Evolutionary conservation across 2,113 vertebrate genomes (phyloP), one percentile per base, ranked within the genome.

Genomic region (Delphinapterus leucas): DNA sequence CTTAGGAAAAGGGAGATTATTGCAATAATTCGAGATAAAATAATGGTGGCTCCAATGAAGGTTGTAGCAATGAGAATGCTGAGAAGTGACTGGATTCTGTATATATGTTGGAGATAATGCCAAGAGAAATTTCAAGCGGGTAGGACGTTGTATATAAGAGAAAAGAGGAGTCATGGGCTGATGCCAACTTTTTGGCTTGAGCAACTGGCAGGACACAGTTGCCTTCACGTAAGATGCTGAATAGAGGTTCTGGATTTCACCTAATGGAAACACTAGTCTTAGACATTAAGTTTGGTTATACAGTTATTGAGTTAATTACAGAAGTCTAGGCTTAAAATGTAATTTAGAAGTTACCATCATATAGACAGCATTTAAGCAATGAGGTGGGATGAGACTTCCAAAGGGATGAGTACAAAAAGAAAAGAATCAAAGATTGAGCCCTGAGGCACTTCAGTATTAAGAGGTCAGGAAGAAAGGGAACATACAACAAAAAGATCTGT

Each of bases 291-390:
- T 94, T 26, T 55, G 28, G 31, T 17, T 84, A 18, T 10, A 6
- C n/a, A 61, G 25, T 23, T 20, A 25, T 23, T 55, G 53, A 88
- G 68, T 76, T 84, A 55, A 84, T 81, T 71, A 14, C 3, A 65
- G 41, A 79, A 25, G 44, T 67, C 26, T 28, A 41, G 14, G 5
- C 41, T 88, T 83, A 88, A 88, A 95, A 86, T 95, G 41, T 33
- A 55, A 63, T 12, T 63, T 63, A 44, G 36, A 8, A 85, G 11
- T 80, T 65, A 44, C 36, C 61, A 61, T 63, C 44, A 53, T 23
- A 31, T 6, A 18, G 17, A 28, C 74, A 76, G 6, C 44, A 85
- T 86, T 68, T 60, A 53, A 83, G 60, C 31, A 67, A 21, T n/a
- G 31, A 55, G 5, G 53, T 31, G 33, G 20, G 36, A 74, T 81